phyloP scores from a whole-genome alignment of 2,888 invertebrate species.

The Dugesia japonica region DNA sequence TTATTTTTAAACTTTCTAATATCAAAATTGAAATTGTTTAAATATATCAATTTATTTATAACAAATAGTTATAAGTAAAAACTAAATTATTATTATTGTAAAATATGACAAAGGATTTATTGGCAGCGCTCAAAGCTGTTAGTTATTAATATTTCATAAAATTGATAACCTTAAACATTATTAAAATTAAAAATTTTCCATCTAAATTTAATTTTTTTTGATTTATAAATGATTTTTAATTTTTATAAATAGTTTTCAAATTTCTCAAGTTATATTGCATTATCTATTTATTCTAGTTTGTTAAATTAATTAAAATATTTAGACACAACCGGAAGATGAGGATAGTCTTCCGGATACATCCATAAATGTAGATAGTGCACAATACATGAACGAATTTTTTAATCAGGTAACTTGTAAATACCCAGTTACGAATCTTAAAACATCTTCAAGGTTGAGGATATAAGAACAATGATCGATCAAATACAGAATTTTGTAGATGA shows the following conservation, averaged over 20 bases:
- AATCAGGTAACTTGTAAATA: conserved; percentile 16
- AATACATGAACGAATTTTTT: conserved; percentile 32
- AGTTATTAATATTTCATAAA: neutral
- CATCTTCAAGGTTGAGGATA: conserved; percentile 76
- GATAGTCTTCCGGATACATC: conserved; percentile 21
- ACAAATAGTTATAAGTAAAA: conserved; percentile 4
- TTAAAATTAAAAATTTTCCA: neutral
- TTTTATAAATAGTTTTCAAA: neutral
- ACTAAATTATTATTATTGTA: neutral
- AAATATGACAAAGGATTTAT: conserved; percentile 9
- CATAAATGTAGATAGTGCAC: conserved; percentile 22
- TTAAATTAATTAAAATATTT: neutral
- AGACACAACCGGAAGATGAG: conserved; percentile 25
- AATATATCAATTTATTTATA: conserved; percentile 1
- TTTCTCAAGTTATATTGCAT: neutral
- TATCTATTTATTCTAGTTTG: too few relatives aligned
- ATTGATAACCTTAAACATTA: neutral
- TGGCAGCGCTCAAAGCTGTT: conserved; percentile 1
- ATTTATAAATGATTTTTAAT: neutral
- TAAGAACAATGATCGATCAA: conserved; percentile 97
- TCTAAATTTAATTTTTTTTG: neutral
- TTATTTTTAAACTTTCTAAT: too few relatives aligned
- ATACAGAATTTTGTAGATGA: conserved; percentile 98
- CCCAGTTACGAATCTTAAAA: too few relatives aligned
- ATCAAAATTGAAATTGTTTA: too few relatives aligned